Conservation (phyloP, 53 echinoderm and acorn worm species). For the Echinarachnius parma region DNA sequence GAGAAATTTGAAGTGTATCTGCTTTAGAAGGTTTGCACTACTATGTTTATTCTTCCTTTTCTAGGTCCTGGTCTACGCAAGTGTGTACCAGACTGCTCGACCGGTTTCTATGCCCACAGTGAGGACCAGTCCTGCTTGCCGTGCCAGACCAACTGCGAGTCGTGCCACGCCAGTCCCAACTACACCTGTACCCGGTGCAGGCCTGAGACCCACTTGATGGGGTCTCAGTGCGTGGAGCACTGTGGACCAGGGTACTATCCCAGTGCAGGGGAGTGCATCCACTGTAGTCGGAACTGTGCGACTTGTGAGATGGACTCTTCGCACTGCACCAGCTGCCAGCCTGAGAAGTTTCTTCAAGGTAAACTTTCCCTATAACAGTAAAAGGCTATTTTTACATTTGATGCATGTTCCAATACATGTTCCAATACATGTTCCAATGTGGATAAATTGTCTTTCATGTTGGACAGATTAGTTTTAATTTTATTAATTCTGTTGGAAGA, state of each 20-base stretch:
- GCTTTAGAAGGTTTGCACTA: no score
- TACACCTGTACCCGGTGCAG: constrained; percentile 60
- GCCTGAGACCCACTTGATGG: constrained; percentile 50
- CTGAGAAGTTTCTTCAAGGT: constrained; percentile 67
- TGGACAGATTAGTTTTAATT: no score
- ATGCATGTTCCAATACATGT: no score
- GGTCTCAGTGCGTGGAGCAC: constrained; percentile 58
- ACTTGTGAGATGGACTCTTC: constrained; percentile 50
- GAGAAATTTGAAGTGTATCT: no score
- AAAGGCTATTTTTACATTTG: no score
- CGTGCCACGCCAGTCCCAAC: constrained; percentile 34
- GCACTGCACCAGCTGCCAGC: constrained; percentile 77
- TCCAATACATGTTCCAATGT: no score
- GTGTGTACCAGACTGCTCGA: constrained; percentile 62
- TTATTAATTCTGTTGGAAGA: no score
- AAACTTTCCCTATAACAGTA: no score
- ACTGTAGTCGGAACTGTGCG: constrained; percentile 61
- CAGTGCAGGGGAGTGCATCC: constrained; percentile 29
- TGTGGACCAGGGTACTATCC: constrained; percentile 55
- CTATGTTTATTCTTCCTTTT: neutral
- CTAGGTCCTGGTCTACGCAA: constrained; percentile 80
- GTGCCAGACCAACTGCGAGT: constrained; percentile 56
- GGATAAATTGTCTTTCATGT: no score
- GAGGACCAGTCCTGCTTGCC: constrained; percentile 54
- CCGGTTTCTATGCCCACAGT: constrained; percentile 64